Base-by-base conservation (phyloP, 2,797 vertebrate genomes). In the Poecilia picta region DNA sequence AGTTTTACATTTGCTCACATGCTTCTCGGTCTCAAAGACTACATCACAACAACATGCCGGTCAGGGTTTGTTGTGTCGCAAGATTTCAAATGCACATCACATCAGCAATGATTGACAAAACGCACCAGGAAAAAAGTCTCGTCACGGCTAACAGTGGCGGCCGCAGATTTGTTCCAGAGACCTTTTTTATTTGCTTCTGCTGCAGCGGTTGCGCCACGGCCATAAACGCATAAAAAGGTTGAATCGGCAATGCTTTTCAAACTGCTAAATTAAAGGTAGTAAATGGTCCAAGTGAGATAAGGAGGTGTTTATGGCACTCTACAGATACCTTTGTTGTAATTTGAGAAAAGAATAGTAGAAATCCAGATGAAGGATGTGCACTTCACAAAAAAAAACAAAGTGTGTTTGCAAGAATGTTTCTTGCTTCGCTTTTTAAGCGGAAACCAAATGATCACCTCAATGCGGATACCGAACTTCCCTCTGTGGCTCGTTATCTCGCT, bases 401-500 rank as follows among this genome's bases (percentile, higher is more conserved):
- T 73, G 33, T 53, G 76, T 62, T 68, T 77, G 57, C 25, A 73
- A 78, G 81, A 75, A 82, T 76, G 83, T 51, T 72, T 74, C 59
- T 83, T 11, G 25, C 75, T 46, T 82, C 70, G 75, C 81, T 79
- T 53, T 62, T 39, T 72, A 36, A 85, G 83, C 88, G 87, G 85
- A 90, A 89, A 80, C 74, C 75, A 87, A 85, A 83, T 82, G 71
- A 91, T 86, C 86, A 76, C 84, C 82, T 88, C 85, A 87, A 78
- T 87, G 59, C 33, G 46, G 86, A 91, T 74, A 76, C 85, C 46
- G 43, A 89, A 91, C 87, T 89, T 92, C 90, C 88, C 86, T 88
- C 73, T 91, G 89, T 79, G 87, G 87, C 87, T 92, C 88, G 91
- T 91, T 90, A 93, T 94, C 88, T 91, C 62, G 36, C 88, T 75